Percentiles rank a stretch among this genome's conserved stretches.
phyloP scores from a whole-genome alignment of 1,140 invertebrate genomes.

The Camponotus pennsylvanicus region DNA sequence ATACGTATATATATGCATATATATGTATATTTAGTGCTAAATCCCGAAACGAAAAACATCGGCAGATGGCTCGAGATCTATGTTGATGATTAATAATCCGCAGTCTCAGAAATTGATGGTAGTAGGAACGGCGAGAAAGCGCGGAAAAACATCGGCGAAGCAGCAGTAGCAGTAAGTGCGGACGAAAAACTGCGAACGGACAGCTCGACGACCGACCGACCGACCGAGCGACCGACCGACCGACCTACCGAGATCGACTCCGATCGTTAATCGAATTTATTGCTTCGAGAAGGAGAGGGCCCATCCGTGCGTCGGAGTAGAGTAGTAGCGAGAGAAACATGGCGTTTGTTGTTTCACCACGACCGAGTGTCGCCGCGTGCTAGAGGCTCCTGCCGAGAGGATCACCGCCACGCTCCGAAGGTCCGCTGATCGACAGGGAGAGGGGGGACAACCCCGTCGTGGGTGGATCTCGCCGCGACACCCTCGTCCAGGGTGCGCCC shows the following conservation, averaged over 20 bases:
- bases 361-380: conserved; percentile 68
- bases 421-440: neutral
- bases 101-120: conserved; percentile 70
- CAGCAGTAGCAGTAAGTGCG: conserved; percentile 61
- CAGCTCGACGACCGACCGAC: neutral
- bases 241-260: conserved; percentile 41
- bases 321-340: conserved; percentile 75
- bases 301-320: conserved; percentile 63
- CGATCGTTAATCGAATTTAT: conserved; percentile 62
- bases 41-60: conserved; percentile 80
- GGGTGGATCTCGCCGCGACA: conserved; percentile 37
- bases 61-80: conserved; percentile 82
- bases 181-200: conserved; percentile 26
- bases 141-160: conserved; percentile 26
- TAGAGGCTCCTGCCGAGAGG: neutral
- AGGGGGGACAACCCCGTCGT: neutral
- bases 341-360: conserved; percentile 80
- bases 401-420: neutral
- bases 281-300: conserved; percentile 61
- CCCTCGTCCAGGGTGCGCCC: conserved; percentile 34
- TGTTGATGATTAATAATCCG: conserved; percentile 81
- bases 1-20: neutral
- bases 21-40: conserved; percentile 68
- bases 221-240: neutral
- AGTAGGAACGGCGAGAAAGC: conserved; percentile 52